These are phyloP conservation scores for Talpa occidentalis DNA, from an alignment of 2,113 vertebrate species.

Conservation along the genomic window DNA sequence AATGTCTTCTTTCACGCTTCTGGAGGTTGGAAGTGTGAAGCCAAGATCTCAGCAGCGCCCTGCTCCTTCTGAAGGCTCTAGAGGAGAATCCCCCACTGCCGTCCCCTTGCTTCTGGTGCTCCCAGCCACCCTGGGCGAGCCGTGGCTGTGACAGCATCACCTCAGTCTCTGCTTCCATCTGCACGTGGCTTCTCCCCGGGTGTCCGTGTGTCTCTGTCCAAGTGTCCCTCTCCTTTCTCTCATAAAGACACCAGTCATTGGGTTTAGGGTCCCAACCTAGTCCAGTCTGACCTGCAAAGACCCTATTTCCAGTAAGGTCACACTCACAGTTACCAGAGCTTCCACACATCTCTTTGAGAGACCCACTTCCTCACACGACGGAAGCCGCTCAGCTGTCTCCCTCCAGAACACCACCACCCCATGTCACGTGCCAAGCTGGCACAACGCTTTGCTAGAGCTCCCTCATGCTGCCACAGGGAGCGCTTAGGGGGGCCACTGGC, in stretches of 20 bases:
- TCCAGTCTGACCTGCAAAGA: not conserved
- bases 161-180: not conserved
- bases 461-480: not conserved
- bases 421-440: fast-evolving
- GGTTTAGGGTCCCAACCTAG: too few relatives aligned
- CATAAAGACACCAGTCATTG: too few relatives aligned
- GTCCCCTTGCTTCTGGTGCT: not conserved
- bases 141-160: not conserved
- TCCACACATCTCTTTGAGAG: not conserved
- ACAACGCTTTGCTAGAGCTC: not conserved
- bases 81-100: too few relatives aligned
- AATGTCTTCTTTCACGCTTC: not conserved
- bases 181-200: not conserved
- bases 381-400: not conserved
- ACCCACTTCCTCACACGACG: not conserved
- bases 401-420: fast-evolving
- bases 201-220: not conserved
- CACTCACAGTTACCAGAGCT: not conserved
- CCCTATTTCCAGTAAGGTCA: not conserved
- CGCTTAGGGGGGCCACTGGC: not conserved
- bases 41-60: not conserved
- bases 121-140: fast-evolving
- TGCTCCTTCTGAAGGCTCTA: too few relatives aligned
- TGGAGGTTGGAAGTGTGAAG: not conserved
- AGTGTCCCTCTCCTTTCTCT: not conserved